These are phyloP conservation scores for Pangasianodon hypophthalmus DNA, from an alignment of 2,113 vertebrate genomes.

Conservation along the genomic window DNA sequence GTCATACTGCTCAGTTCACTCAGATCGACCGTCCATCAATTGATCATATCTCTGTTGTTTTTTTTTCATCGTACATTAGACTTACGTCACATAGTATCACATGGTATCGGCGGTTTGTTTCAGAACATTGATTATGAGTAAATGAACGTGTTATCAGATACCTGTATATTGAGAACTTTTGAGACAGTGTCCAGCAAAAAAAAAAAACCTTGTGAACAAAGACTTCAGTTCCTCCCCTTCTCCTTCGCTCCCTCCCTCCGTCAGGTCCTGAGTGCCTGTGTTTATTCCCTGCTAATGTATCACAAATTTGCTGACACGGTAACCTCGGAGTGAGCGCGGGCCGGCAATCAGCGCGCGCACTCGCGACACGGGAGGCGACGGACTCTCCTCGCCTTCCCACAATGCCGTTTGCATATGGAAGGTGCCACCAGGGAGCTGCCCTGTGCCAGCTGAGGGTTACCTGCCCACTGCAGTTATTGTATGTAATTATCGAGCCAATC, in stretches of 20 bases:
- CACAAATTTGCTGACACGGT: slow-evolving; percentile 87
- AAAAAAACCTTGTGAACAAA: background rate
- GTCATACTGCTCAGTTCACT: too few relatives aligned
- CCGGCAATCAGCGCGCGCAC: slow-evolving; percentile 81
- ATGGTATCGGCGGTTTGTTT: background rate
- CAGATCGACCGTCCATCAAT: too few relatives aligned
- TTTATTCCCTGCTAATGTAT: slow-evolving; percentile 88
- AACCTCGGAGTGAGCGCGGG: slow-evolving; percentile 83
- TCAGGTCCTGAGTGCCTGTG: slow-evolving; percentile 82
- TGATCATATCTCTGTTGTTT: too few relatives aligned
- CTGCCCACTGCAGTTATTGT: slow-evolving; percentile 92
- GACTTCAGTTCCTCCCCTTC: slow-evolving; percentile 17
- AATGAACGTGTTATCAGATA: too few relatives aligned
- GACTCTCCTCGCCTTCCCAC: slow-evolving; percentile 80
- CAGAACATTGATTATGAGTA: background rate
- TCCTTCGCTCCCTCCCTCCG: slow-evolving; percentile 52
- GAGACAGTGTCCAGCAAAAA: background rate
- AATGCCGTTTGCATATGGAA: slow-evolving; percentile 91
- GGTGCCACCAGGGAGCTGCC: slow-evolving; percentile 88
- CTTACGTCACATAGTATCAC: background rate
- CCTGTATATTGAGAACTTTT: background rate
- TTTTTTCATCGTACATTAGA: background rate
- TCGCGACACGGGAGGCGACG: slow-evolving; percentile 74
- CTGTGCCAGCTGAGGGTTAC: slow-evolving; percentile 92
- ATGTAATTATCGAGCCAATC: slow-evolving; percentile 98